These are phyloP conservation scores for Xerus rutilus DNA, from an alignment of 2,797 vertebrate genomes.

Conservation along the genomic window DNA sequence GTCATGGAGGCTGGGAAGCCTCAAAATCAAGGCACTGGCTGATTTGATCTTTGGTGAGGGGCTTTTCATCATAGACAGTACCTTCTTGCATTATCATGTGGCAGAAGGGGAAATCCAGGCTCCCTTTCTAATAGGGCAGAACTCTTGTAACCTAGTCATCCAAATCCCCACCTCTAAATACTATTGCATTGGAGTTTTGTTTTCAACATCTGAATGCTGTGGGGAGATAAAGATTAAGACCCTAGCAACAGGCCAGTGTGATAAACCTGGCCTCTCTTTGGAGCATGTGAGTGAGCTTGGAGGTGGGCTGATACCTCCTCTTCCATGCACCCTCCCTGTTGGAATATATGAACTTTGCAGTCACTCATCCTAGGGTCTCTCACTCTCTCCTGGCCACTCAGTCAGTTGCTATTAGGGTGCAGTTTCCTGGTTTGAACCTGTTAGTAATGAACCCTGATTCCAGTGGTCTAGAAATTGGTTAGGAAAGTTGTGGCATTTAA, in stretches of 20 bases:
- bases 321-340: no score
- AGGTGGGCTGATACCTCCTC: neutral
- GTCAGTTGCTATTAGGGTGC: neutral
- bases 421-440: neutral
- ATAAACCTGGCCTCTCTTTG: neutral
- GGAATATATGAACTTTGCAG: neutral
- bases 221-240: neutral
- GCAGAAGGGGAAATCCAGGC: neutral
- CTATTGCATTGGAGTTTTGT: neutral
- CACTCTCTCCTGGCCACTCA: neutral
- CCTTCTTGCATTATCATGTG: neutral
- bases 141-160: no score
- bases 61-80: no score
- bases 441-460: neutral
- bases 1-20: neutral
- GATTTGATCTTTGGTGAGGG: neutral
- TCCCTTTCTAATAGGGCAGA: neutral
- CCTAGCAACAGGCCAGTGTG: neutral
- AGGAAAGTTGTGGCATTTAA: neutral
- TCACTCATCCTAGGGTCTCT: fast-evolving
- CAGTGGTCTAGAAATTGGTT: neutral
- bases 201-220: neutral
- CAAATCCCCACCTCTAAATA: neutral
- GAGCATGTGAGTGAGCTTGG: no score
- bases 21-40: neutral